Evolutionary conservation across 2,888 invertebrate genomes (phyloP).

Genomic region (Cantharis nigra): DNA sequence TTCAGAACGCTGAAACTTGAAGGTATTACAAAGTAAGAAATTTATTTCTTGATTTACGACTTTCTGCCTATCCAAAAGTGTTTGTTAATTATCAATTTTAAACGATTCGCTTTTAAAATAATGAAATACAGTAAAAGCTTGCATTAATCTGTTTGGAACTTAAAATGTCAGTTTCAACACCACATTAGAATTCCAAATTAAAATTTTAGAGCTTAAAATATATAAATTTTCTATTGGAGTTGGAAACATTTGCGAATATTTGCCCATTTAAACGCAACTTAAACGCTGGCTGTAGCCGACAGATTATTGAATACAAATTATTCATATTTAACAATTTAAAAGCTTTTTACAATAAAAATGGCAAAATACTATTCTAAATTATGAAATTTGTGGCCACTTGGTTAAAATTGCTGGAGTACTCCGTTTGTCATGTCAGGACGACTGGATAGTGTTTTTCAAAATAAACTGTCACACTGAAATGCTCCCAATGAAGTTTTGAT

Average conservation of each 20-base stretch:
- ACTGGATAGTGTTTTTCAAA: not conserved
- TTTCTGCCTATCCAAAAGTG: not conserved
- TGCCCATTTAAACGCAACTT: not conserved
- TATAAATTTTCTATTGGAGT: not conserved
- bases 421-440: not conserved
- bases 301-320: not conserved
- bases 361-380: too few relatives aligned
- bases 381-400: not conserved
- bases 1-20: not conserved
- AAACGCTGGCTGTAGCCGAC: not conserved
- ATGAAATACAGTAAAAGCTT: not conserved
- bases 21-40: not conserved
- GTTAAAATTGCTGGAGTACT: not conserved
- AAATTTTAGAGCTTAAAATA: not conserved
- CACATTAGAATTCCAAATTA: not conserved
- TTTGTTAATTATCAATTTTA: not conserved
- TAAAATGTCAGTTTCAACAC: not conserved
- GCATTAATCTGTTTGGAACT: not conserved
- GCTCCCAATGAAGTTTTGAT: not conserved
- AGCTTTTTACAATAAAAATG: too few relatives aligned
- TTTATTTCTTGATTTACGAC: not conserved
- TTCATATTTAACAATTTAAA: too few relatives aligned
- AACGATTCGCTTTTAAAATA: not conserved
- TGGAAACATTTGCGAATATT: not conserved
- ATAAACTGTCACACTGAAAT: not conserved